phyloP scores from a whole-genome alignment of 2,113 vertebrate genomes.

The Clarias macrocephalus region DNA sequence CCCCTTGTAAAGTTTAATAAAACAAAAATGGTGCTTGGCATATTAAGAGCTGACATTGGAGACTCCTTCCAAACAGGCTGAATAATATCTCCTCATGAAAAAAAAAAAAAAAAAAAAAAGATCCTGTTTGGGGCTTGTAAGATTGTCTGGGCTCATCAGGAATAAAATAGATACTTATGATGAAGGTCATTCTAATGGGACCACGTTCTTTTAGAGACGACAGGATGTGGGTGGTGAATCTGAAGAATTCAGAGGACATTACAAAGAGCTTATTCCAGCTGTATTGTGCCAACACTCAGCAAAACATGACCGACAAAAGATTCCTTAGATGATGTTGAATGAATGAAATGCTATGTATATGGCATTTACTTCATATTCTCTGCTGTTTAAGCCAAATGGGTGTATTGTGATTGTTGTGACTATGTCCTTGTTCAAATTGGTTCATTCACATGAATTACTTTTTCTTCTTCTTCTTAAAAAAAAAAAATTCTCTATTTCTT shows the following conservation, averaged over 20 bases:
- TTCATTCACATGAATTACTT: neutral
- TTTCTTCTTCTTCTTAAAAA: neutral
- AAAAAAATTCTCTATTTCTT: neutral
- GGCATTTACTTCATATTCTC: neutral
- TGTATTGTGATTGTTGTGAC: slow-evolving; percentile 14
- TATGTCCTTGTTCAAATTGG: neutral
- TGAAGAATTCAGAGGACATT: slow-evolving; percentile 16
- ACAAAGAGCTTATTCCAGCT: slow-evolving; percentile 3
- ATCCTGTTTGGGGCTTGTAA: neutral
- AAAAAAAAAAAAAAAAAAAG: neutral
- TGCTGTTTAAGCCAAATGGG: neutral
- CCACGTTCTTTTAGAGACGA: slow-evolving; percentile 9
- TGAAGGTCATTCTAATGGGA: neutral
- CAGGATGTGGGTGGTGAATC: neutral
- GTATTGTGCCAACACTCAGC: neutral
- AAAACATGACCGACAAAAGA: slow-evolving; percentile 12
- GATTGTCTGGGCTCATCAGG: neutral
- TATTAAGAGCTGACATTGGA: neutral
- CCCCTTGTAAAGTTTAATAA: neutral
- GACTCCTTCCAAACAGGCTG: neutral
- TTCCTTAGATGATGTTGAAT: slow-evolving; percentile 13
- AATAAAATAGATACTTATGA: neutral
- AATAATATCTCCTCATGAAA: neutral
- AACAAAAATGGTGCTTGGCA: neutral
- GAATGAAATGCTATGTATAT: slow-evolving; percentile 11